Evolutionary conservation across 1,140 invertebrate species (phyloP).

Genomic region (Microplitis demolitor): DNA sequence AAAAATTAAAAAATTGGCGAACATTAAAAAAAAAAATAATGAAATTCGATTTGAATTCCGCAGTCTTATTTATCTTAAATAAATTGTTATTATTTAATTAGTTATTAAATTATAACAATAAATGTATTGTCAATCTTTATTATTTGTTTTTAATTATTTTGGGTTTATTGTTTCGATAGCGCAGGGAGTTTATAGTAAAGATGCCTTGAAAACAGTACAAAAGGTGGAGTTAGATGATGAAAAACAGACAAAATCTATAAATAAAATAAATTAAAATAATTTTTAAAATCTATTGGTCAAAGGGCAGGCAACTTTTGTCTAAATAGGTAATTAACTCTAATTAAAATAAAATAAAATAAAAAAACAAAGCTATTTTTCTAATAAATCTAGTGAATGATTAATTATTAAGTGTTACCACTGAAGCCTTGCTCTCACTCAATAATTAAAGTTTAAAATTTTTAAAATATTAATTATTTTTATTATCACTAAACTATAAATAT

Average conservation of each 20-base stretch:
- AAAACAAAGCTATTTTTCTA: constrained; percentile 60
- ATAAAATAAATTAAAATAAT: constrained; percentile 21
- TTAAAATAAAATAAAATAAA: too few relatives aligned
- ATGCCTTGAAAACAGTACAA: constrained; percentile 65
- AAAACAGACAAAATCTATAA: constrained; percentile 23
- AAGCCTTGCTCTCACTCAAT: constrained; percentile 60
- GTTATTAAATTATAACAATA: too few relatives aligned
- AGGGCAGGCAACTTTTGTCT: constrained; percentile 61
- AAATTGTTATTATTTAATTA: too few relatives aligned
- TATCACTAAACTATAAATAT: constrained; percentile 29
- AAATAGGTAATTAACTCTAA: constrained; percentile 48
- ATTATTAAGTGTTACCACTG: constrained; percentile 60
- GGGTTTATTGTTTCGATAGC: neutral
- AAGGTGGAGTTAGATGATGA: constrained; percentile 51
- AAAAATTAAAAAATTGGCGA: too few relatives aligned
- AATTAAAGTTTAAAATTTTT: constrained; percentile 2
- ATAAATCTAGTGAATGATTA: constrained; percentile 55
- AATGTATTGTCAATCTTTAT: too few relatives aligned
- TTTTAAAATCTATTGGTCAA: constrained; percentile 55
- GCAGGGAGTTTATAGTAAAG: constrained; percentile 43
- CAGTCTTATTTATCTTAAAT: too few relatives aligned
- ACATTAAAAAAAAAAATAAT: too few relatives aligned
- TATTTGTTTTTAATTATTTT: neutral
- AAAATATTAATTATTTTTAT: constrained; percentile 9
- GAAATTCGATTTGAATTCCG: too few relatives aligned